These are phyloP conservation scores for Eilema griseolum DNA, from an alignment of 2,888 invertebrate genomes.

Conservation along the genomic window DNA sequence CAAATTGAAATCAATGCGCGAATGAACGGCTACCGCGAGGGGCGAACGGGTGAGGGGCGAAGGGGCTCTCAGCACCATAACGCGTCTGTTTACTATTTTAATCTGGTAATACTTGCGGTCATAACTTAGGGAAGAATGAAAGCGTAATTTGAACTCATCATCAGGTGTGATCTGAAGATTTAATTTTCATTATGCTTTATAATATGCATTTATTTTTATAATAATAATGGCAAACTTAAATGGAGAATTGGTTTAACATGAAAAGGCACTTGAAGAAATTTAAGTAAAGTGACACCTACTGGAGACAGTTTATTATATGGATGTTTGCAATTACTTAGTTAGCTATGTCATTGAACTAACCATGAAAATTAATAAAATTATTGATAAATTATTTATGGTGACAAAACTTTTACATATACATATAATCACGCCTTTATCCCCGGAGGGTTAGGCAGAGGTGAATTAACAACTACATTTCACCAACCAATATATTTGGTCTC, in stretches of 20 bases:
- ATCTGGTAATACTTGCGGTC: constrained; percentile 44
- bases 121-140: constrained; percentile 35
- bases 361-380: too few relatives aligned
- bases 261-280: neutral
- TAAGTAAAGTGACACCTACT: neutral
- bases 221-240: neutral
- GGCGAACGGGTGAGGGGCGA: constrained; percentile 23
- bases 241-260: neutral
- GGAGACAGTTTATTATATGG: neutral
- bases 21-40: constrained; percentile 65
- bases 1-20: constrained; percentile 87
- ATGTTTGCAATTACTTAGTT: too few relatives aligned
- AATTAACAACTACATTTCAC: too few relatives aligned
- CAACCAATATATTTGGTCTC: too few relatives aligned
- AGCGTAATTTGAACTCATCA: constrained; percentile 37
- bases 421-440: too few relatives aligned
- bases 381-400: neutral
- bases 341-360: neutral
- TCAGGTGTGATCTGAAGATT: constrained; percentile 23
- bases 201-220: too few relatives aligned
- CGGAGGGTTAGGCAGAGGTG: too few relatives aligned
- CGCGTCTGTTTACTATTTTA: constrained; percentile 45
- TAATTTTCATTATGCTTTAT: neutral
- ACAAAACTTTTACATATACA: too few relatives aligned
- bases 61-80: constrained; percentile 10